phyloP scores from a whole-genome alignment of 2,888 invertebrate species.

The Noctua fimbriata region DNA sequence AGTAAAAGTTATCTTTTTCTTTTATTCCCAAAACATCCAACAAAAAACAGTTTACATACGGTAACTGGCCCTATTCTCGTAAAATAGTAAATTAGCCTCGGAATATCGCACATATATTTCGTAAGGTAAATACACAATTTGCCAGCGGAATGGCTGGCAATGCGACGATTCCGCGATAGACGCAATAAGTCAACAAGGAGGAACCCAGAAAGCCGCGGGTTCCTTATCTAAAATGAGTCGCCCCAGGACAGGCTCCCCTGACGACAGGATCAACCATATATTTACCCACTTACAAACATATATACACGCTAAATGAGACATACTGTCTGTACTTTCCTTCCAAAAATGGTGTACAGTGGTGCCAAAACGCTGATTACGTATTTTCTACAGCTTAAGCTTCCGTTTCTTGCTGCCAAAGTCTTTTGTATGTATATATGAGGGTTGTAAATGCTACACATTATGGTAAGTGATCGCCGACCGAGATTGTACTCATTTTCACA shows the following conservation, averaged over 20 bases:
- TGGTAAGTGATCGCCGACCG: constrained; percentile 31
- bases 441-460: constrained; percentile 37
- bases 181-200: constrained; percentile 65
- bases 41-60: constrained; percentile 1
- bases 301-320: constrained; percentile 57
- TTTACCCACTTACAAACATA: constrained; percentile 18
- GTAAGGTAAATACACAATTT: constrained; percentile 59
- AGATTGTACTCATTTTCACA: constrained; percentile 17
- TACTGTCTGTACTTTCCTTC: constrained; percentile 47
- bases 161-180: constrained; percentile 54
- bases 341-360: constrained; percentile 57
- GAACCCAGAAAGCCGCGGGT: constrained; percentile 48
- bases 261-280: constrained; percentile 55
- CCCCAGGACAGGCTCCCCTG: constrained; percentile 65
- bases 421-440: constrained; percentile 38
- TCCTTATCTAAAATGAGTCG: constrained; percentile 72
- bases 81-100: constrained; percentile 42
- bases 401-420: constrained; percentile 54
- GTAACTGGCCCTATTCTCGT: constrained; percentile 13
- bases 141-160: constrained; percentile 46
- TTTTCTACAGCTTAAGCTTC: constrained; percentile 56
- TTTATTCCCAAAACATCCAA: constrained; percentile 14
- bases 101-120: constrained; percentile 38
- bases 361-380: constrained; percentile 66
- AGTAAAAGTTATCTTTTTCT: neutral